Percentiles rank a stretch among this genome's conserved stretches.
Evolutionary conservation across 2,888 invertebrate genomes (phyloP).

Genomic region (Eupithecia centaureata): DNA sequence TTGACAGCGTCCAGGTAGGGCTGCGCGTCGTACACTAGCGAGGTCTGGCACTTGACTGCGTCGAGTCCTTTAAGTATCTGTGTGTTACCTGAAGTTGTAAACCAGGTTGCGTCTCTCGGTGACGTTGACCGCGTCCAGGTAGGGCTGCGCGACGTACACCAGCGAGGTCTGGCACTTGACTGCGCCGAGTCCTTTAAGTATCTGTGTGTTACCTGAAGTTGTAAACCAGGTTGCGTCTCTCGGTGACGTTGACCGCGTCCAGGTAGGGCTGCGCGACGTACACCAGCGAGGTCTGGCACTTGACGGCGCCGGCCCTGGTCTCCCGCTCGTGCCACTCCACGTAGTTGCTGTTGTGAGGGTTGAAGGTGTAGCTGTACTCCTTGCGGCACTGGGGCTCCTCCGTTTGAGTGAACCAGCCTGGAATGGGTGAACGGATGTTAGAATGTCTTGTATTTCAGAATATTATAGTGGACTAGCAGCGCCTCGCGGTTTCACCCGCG

Average conservation of each 20-base stretch:
- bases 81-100: no score
- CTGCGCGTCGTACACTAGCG: constrained; percentile 90
- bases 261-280: constrained; percentile 91
- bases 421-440: constrained; percentile 13
- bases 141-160: constrained; percentile 91
- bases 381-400: constrained; percentile 90
- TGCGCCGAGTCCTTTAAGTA: constrained; percentile 82
- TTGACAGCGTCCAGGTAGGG: constrained; percentile 92
- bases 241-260: constrained; percentile 93
- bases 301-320: constrained; percentile 84
- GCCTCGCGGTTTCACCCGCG: no score
- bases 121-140: constrained; percentile 92
- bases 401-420: constrained; percentile 93
- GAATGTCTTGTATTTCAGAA: neutral
- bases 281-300: constrained; percentile 88
- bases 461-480: no score
- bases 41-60: constrained; percentile 86
- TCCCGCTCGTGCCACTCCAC: constrained; percentile 94
- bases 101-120: constrained; percentile 95
- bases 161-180: constrained; percentile 87
- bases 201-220: no score
- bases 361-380: constrained; percentile 92
- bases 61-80: no score
- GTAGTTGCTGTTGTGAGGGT: constrained; percentile 87
- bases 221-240: constrained; percentile 94